Conservation (phyloP, 1,140 invertebrate species). For the Bombus fervidus region DNA sequence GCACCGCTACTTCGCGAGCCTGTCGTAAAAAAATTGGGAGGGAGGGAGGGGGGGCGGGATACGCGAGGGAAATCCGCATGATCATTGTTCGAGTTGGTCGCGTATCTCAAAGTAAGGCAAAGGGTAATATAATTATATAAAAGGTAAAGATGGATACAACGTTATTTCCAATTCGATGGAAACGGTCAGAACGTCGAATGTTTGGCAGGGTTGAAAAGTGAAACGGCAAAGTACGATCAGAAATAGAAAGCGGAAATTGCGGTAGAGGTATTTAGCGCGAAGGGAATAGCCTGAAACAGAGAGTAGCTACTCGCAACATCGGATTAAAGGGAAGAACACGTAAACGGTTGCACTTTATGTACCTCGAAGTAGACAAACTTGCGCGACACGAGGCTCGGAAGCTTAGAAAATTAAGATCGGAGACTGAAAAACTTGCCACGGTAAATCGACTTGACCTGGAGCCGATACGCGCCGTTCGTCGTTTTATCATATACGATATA, state of each 20-base stretch:
- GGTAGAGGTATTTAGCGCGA: background rate
- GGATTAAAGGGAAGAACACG: conserved; percentile 30
- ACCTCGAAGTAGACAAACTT: conserved; percentile 27
- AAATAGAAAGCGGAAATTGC: background rate
- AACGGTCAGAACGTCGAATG: background rate
- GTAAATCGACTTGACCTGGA: background rate
- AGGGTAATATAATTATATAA: too few species aligned
- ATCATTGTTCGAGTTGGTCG: background rate
- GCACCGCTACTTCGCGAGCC: conserved; percentile 72
- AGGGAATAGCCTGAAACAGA: conserved; percentile 22
- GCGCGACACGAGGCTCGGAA: background rate
- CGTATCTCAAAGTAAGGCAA: too few species aligned
- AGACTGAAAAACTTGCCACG: too few species aligned
- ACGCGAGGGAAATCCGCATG: conserved; percentile 32
- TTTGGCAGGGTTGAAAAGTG: background rate
- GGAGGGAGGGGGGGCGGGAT: conserved; percentile 29
- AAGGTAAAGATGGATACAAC: too few species aligned
- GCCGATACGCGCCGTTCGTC: too few species aligned
- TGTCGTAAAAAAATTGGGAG: conserved; percentile 53
- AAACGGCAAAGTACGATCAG: background rate
- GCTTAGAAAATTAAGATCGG: background rate
- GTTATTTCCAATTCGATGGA: background rate
- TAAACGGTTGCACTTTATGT: conserved; percentile 35
- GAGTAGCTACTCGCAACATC: background rate
- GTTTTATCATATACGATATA: too few species aligned